phyloP scores from a whole-genome alignment of 2,797 vertebrate species.

The Perodicticus potto region DNA sequence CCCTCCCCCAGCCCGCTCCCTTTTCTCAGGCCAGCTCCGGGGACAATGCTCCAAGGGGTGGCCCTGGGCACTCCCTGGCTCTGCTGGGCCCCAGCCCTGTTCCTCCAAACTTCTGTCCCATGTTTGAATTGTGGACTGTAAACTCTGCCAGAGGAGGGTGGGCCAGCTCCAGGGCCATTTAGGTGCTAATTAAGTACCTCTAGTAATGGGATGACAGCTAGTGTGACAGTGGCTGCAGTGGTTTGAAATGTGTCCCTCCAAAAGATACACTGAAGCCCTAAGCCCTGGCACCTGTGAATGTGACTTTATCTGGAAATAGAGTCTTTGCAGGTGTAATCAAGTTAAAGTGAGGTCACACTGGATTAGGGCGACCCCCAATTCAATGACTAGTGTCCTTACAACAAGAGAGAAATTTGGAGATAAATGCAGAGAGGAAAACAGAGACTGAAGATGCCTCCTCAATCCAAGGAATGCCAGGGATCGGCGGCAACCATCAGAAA shows the following conservation, averaged over 20 bases:
- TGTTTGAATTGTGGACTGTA: accelerated
- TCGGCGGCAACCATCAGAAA: not conserved
- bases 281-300: not conserved
- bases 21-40: not conserved
- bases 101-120: not conserved
- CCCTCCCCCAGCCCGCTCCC: not conserved
- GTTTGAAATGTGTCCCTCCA: not conserved
- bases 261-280: not conserved
- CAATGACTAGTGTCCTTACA: not conserved
- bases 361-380: not conserved
- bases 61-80: accelerated
- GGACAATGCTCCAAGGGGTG: not conserved
- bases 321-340: not conserved
- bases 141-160: not conserved
- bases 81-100: not conserved
- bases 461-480: not conserved
- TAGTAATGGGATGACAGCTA: not conserved
- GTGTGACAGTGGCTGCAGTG: no score
- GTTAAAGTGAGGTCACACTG: not conserved
- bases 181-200: not conserved
- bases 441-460: accelerated
- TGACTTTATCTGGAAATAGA: not conserved
- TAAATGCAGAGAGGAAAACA: not conserved
- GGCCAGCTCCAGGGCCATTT: not conserved
- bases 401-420: not conserved